Evolutionary conservation across 2,113 vertebrate species (phyloP), one percentile per base, ranked within the genome.

Genomic region (Polyodon spathula): DNA sequence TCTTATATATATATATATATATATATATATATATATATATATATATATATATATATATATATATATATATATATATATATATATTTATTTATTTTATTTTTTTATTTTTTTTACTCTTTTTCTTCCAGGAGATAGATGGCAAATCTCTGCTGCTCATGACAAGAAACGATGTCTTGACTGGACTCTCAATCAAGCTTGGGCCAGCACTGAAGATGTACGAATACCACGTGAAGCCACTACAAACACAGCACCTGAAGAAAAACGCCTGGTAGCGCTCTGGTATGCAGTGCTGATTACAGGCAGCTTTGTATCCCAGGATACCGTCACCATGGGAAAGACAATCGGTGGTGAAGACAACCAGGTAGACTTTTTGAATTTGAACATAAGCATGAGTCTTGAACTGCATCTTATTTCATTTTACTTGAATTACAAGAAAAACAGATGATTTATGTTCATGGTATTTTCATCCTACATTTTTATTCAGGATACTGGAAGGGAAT

Each of bases 201-300:
- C 96, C 96, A 14, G 96, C 95, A 1, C 86, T 99, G 77, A 99
- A 99, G 86, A 99, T 99, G 78, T 99, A 99, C 16, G 95, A 99
- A 73, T 98, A 95, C 80, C 95, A 99, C 10, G 88, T 99, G 76
- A 99, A 99, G 74, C 92, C 93, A 61, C 84, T 99, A 69, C 96
- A 99, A 80, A 97, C 92, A 67, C 93, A 94, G 64, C 95, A 99
- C 84, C 84, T 95, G 80, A 97, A 94, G 84, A 92, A 85, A 83
- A 91, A 76, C 61, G 87, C 89, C 66, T 90, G 91, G 42, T 97
- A 97, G 89, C 79, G 27, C 46, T 16, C 44, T 8, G 10, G 37
- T n/a, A 6, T 12, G 11, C 17, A 12, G 10, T 2, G 46, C n/a
- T 48, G 46, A 4, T n/a, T 46, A n/a, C n/a, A n/a, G n/a, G n/a